Base-by-base conservation (phyloP, 2,888 invertebrate genomes). In the Lomographa bimaculata region DNA sequence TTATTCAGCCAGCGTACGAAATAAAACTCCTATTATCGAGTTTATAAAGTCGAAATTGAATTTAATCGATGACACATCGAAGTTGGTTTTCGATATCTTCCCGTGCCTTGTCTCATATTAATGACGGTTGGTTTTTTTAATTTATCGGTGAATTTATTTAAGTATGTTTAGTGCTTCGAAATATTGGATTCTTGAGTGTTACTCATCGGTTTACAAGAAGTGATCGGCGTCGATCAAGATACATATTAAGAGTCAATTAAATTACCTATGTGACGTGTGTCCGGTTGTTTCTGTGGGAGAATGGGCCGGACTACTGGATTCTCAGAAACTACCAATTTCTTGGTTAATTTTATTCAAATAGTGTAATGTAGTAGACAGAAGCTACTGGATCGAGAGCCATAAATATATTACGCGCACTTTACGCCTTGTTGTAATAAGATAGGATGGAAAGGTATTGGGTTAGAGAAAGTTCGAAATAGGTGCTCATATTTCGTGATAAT, bases 41-140 rank as follows among this genome's bases (percentile, higher is more conserved):
- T 34, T 2, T 32, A 50, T 71, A 79, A 65, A 64, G 65, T 52
- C 48, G 50, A 60, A 54, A 64, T 70, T 49, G 42, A 41, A 43
- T 50, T 55, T 54, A 38, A 33, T 28, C 44, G 27, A 38, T 33
- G 45, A 46, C 55, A 46, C 52, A 46, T 53, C 26, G 41, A 57
- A 47, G 42, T 50, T 70, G 65, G 69, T 65, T 54, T 51, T 60
- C 57, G 60, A 69, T 77, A 76, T 71, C 71, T 71, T 63, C 60
- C 57, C 66, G 62, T 65, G 70, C 70, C 73, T 71, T 65, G 75
- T 53, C 57, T 78, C 70, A 79, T 79, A 81, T 80, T 79, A 80
- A 83, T 79, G 82, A 72, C 71, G 74, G 73, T 74, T 66, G 52
- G 56, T 67, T 66, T 67, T 73, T 77, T 77, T 77, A 75, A 79